Conservation (phyloP, 1,140 invertebrate genomes). For the Homarus americanus region DNA sequence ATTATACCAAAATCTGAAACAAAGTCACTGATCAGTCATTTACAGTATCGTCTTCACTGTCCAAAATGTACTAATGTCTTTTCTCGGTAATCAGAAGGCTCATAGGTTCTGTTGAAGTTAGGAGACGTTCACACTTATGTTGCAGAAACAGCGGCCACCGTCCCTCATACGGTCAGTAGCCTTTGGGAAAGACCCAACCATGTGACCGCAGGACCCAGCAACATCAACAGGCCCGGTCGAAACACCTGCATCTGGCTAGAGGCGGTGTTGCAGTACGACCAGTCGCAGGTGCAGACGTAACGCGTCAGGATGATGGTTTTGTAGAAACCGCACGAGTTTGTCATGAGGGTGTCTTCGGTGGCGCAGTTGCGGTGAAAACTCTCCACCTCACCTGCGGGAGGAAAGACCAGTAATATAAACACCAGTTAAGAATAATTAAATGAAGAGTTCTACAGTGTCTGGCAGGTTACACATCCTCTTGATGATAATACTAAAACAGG, state of each 20-base stretch:
- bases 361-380: constrained; percentile 67
- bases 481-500: too few species aligned
- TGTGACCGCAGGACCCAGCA: neutral
- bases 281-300: constrained; percentile 61
- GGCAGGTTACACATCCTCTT: too few species aligned
- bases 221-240: neutral
- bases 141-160: neutral
- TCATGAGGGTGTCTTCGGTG: constrained; percentile 47
- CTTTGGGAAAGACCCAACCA: neutral
- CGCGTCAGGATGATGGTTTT: constrained; percentile 41
- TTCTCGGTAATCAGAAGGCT: neutral
- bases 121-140: neutral
- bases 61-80: neutral
- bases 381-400: constrained; percentile 50
- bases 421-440: too few species aligned
- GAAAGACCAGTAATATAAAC: neutral
- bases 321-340: constrained; percentile 50
- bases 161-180: neutral
- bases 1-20: neutral
- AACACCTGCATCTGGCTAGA: neutral
- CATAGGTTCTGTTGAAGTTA: neutral
- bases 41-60: neutral
- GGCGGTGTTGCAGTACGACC: constrained; percentile 62
- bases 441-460: too few species aligned
- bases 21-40: neutral